phyloP scores from a whole-genome alignment of 2,888 invertebrate genomes.

The Stegophylla sp. region DNA sequence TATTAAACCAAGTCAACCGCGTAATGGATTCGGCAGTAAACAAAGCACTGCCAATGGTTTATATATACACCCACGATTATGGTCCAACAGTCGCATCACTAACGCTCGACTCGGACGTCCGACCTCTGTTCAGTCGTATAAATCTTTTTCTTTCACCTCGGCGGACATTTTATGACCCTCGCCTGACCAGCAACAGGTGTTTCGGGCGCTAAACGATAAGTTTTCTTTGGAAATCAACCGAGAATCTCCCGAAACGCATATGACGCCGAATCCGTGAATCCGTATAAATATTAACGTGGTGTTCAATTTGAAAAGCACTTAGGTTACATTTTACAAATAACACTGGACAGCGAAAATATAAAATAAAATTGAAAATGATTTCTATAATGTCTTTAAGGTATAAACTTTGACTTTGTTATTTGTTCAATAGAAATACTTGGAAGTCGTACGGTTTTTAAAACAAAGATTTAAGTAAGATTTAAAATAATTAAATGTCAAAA shows the following conservation, averaged over 20 bases:
- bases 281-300: background rate
- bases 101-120: background rate
- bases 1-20: constrained; percentile 50
- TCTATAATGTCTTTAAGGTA: too few relatives aligned
- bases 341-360: too few relatives aligned
- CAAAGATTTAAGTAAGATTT: too few relatives aligned
- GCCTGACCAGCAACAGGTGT: constrained; percentile 1
- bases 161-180: background rate
- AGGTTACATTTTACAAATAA: too few relatives aligned
- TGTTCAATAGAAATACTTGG: too few relatives aligned
- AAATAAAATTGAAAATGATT: too few relatives aligned
- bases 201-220: constrained; percentile 5
- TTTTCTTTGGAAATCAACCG: background rate
- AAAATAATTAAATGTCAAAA: too few relatives aligned
- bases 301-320: too few relatives aligned
- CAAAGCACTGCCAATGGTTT: constrained; percentile 19
- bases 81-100: constrained; percentile 4
- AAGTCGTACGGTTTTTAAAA: too few relatives aligned
- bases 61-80: constrained; percentile 8
- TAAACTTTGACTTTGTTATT: too few relatives aligned
- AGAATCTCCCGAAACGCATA: background rate
- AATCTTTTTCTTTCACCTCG: background rate
- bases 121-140: background rate
- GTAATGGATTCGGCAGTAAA: background rate
- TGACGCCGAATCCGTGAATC: background rate